Conservation (phyloP, 2,797 vertebrate species). For the Pipistrellus kuhlii region DNA sequence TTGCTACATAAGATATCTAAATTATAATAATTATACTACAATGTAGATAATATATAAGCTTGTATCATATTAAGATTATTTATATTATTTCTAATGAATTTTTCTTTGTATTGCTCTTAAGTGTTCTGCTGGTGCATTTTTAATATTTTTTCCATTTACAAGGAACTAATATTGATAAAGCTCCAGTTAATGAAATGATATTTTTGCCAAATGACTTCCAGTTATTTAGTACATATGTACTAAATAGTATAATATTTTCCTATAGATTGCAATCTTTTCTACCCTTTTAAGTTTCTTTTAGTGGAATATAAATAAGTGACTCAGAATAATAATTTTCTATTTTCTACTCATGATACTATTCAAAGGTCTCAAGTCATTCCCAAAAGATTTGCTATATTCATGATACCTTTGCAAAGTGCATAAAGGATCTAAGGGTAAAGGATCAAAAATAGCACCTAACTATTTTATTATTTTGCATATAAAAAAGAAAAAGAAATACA, state of each 20-base stretch:
- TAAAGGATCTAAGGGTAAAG: constrained; percentile 3
- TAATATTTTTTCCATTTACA: constrained; percentile 61
- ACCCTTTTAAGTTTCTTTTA: neutral
- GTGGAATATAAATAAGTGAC: neutral
- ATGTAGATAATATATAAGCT: neutral
- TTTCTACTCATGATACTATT: constrained; percentile 5
- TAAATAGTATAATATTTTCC: neutral
- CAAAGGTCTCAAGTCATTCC: neutral
- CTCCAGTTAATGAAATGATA: constrained; percentile 4
- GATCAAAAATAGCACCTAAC: neutral
- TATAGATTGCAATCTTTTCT: neutral
- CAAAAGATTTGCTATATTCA: constrained; percentile 26
- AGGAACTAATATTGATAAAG: constrained; percentile 40
- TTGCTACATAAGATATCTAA: neutral
- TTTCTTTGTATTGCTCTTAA: constrained; percentile 53
- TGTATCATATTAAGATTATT: constrained; percentile 55
- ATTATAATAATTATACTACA: neutral
- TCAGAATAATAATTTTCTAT: neutral
- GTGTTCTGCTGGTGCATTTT: constrained; percentile 26
- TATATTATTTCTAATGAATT: constrained; percentile 21
- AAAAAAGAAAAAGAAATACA: neutral
- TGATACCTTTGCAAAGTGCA: neutral
- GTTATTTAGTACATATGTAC: neutral
- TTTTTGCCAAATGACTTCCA: neutral
- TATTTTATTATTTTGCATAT: constrained; percentile 17